phyloP scores from a whole-genome alignment of 1,140 invertebrate species.

The Euura saliciscinereae region DNA sequence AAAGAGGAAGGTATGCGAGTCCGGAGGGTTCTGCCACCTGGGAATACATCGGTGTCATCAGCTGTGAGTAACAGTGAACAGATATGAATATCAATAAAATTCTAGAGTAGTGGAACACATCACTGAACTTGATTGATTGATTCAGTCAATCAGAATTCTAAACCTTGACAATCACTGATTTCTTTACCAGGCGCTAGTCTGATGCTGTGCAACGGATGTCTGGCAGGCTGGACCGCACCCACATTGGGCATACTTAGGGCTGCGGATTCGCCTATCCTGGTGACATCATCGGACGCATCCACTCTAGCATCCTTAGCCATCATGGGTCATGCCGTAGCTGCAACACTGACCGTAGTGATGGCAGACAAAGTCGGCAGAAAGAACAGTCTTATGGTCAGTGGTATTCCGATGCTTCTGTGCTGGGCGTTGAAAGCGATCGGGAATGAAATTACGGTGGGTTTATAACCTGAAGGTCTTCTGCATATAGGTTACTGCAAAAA shows the following conservation, averaged over 20 bases:
- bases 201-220: constrained; percentile 37
- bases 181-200: constrained; percentile 28
- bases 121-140: no score
- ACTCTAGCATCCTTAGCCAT: constrained; percentile 55
- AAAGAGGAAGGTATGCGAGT: constrained; percentile 28
- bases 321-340: constrained; percentile 53
- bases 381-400: constrained; percentile 64
- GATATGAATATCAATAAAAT: no score
- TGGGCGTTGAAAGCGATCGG: constrained; percentile 67
- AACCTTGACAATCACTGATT: no score
- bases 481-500: background rate
- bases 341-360: constrained; percentile 40
- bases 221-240: constrained; percentile 57
- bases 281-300: constrained; percentile 38
- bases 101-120: no score
- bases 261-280: constrained; percentile 32
- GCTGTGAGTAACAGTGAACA: constrained; percentile 27
- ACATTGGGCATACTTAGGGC: constrained; percentile 47
- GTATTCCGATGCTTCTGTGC: constrained; percentile 64
- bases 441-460: constrained; percentile 58
- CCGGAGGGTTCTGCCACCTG: constrained; percentile 34
- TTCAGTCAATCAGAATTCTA: no score
- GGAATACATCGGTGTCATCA: constrained; percentile 28
- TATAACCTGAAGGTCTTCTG: background rate
- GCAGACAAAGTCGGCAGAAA: constrained; percentile 68